Conservation (phyloP, 2,888 invertebrate species). For the Pammene fasciana region DNA sequence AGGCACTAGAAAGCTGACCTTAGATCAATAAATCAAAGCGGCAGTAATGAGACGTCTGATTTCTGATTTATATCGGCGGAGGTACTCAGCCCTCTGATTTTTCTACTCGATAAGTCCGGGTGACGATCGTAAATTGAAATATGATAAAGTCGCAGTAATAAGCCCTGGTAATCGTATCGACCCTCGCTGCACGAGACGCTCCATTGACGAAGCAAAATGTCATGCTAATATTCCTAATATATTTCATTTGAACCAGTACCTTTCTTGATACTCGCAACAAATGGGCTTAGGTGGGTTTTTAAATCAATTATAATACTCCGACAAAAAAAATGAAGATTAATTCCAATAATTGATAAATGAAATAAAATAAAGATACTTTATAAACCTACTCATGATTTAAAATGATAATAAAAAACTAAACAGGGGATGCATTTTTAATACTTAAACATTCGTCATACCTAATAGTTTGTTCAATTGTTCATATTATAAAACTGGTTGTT, state of each 20-base stretch:
- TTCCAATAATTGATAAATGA: too few species aligned
- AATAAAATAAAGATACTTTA: too few species aligned
- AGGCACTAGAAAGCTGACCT: slow-evolving; percentile 30
- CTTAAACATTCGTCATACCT: too few species aligned
- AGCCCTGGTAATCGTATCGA: slow-evolving; percentile 72
- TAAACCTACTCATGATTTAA: too few species aligned
- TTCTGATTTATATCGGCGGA: slow-evolving; percentile 74
- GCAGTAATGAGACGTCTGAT: slow-evolving; percentile 77
- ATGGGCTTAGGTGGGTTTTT: not conserved
- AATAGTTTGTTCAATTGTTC: too few species aligned
- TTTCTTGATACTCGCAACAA: slow-evolving; percentile 12
- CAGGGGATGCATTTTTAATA: too few species aligned
- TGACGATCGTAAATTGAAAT: slow-evolving; percentile 83
- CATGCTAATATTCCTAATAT: slow-evolving; percentile 46
- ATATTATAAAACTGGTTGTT: too few species aligned
- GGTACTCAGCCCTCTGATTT: slow-evolving; percentile 69
- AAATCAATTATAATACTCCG: not conserved
- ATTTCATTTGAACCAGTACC: slow-evolving; percentile 17
- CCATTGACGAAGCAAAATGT: slow-evolving; percentile 57
- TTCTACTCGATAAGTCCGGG: slow-evolving; percentile 79
- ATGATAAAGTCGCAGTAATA: slow-evolving; percentile 82
- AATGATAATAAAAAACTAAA: too few species aligned
- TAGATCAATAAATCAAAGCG: slow-evolving; percentile 59
- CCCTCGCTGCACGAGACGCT: slow-evolving; percentile 61
- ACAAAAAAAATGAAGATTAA: not conserved